A percentile compares a stretch with the other conserved stretches of the same genome.
Evolutionary conservation across 2,888 invertebrate genomes (phyloP).

Genomic region (Synergus umbraculus): DNA sequence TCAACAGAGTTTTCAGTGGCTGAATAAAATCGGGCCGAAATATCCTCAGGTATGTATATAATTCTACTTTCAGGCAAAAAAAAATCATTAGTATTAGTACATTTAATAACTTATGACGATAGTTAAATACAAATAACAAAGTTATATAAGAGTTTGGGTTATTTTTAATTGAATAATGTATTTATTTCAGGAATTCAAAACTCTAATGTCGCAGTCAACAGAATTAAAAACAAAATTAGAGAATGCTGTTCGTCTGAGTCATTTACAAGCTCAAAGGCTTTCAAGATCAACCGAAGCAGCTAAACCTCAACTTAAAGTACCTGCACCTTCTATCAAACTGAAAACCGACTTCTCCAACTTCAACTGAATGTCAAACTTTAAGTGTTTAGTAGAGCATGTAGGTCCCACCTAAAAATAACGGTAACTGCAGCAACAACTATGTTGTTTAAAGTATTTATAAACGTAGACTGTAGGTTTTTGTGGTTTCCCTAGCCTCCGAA

Average conservation of each 20-base stretch:
- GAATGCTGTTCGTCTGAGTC: constrained; percentile 87
- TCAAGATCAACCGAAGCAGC: constrained; percentile 69
- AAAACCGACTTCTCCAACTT: constrained; percentile 98
- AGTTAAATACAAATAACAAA: neutral
- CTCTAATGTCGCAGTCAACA: constrained; percentile 90
- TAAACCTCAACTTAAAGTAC: constrained; percentile 72
- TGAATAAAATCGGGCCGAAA: constrained; percentile 94
- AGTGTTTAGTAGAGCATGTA: neutral
- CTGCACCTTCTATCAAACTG: constrained; percentile 89
- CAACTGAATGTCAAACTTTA: constrained; percentile 71
- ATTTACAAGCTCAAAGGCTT: constrained; percentile 81
- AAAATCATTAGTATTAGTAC: no score
- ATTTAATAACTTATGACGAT: no score
- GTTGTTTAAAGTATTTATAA: constrained; percentile 3
- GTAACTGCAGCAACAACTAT: neutral
- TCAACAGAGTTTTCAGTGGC: constrained; percentile 92
- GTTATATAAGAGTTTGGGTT: constrained; percentile 38
- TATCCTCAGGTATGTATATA: constrained; percentile 86
- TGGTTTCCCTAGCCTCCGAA: neutral
- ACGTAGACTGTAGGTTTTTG: neutral
- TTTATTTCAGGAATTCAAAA: constrained; percentile 88
- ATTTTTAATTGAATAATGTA: constrained; percentile 40
- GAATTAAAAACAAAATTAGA: constrained; percentile 91
- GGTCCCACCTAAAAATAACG: neutral
- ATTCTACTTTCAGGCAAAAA: neutral